Base-by-base conservation (phyloP, 2,888 invertebrate genomes). In the Andrena fulva region DNA sequence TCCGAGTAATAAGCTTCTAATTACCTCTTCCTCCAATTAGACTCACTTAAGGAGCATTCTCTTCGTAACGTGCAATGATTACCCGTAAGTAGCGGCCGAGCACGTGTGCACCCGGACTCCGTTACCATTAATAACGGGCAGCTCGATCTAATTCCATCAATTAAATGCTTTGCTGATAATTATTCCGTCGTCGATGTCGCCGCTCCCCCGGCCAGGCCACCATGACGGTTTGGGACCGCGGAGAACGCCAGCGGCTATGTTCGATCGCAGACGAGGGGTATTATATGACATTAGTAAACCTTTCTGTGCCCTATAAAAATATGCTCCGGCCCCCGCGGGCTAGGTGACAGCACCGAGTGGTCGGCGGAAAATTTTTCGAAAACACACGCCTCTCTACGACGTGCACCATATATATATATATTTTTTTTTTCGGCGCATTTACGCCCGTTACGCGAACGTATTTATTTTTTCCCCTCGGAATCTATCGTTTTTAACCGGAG, bases 11-110 rank as follows among this genome's bases (percentile, higher is more conserved):
- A 80, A 86, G 84, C 83, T 68, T 89, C 84, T 90, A 89, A 91
- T 91, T 90, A 91, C 89, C 79, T 91, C 89, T 89, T 91, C 91
- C 89, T 90, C 66, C 90, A 90, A 91, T 91, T 92, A 90, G 80
- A 89, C 74, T 84, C 91, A 91, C 88, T 92, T 91, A 85, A 90
- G 85, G 33, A 80, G 74, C 84, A 81, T 87, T 87, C 82, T 80
- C 85, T 89, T 87, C 91, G 90, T 90, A 87, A 89, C 89, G 85
- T 89, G 87, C 85, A 88, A 91, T 89, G 90, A 91, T 90, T 91
- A 90, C 78, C 69, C 56, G 80, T 76, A 86, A 87, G 84, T 80
- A 88, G 69, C 42, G 73, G 82, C 54, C 70, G 73, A 60, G 73
- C 72, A 72, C 74, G 62, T 71, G 48, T 68, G 29, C 56, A 64